phyloP scores from a whole-genome alignment of 2,888 invertebrate genomes.

The Cantharis lateralis region DNA sequence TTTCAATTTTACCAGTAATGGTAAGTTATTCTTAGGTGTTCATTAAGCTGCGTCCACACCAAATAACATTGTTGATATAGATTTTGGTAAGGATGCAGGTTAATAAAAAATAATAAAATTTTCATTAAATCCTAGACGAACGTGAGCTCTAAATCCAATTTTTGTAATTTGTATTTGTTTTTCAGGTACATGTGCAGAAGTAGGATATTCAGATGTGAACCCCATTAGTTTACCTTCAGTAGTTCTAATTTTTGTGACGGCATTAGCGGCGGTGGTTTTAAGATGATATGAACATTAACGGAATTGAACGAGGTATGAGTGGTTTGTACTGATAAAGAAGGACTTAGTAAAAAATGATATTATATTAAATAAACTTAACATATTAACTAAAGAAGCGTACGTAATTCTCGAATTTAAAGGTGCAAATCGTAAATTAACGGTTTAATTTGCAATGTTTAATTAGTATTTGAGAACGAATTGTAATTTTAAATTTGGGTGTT shows the following conservation, averaged over 20 bases:
- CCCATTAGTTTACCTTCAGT: conserved; percentile 10
- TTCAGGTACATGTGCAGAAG: conserved; percentile 35
- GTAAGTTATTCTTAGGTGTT: conserved; percentile 51
- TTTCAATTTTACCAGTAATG: conserved; percentile 71
- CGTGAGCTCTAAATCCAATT: too few relatives aligned
- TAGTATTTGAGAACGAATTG: not conserved
- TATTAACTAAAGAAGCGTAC: conserved; percentile 16
- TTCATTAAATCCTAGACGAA: too few relatives aligned
- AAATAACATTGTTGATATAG: too few relatives aligned
- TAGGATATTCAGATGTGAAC: conserved; percentile 16
- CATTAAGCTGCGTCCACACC: not conserved
- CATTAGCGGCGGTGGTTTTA: conserved; percentile 1
- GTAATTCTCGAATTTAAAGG: conserved; percentile 9
- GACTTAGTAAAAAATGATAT: conserved; percentile 24
- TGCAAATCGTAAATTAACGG: not conserved
- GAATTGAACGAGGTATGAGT: not conserved
- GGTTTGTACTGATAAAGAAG: conserved; percentile 4
- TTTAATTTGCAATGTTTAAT: not conserved
- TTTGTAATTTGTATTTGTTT: not conserved
- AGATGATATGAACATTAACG: conserved; percentile 21
- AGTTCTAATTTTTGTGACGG: conserved; percentile 3
- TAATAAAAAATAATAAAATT: too few relatives aligned
- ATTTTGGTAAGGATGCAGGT: too few relatives aligned
- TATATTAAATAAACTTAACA: conserved; percentile 15
- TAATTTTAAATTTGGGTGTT: not conserved